These are phyloP conservation scores for Dicrurus megarhynchus DNA, from an alignment of 2,113 vertebrate species.

Conservation along the genomic window DNA sequence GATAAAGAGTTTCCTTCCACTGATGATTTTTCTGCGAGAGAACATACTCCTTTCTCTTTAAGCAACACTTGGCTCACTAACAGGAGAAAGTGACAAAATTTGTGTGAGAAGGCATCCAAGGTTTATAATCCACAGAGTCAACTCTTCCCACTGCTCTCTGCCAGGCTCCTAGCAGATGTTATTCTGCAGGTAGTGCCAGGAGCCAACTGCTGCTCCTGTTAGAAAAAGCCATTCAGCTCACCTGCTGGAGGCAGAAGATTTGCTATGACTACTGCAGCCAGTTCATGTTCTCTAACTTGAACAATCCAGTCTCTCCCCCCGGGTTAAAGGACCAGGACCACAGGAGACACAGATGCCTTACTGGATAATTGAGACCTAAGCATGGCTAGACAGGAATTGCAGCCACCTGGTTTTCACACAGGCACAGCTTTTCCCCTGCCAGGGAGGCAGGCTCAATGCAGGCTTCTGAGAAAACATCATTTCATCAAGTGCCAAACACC, in stretches of 20 bases:
- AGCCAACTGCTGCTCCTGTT: background rate
- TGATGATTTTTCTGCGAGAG: background rate
- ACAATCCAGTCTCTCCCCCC: background rate
- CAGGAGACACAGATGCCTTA: background rate
- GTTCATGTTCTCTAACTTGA: background rate
- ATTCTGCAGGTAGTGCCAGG: background rate
- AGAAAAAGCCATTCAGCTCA: background rate
- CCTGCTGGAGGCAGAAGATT: background rate
- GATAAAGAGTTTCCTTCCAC: background rate
- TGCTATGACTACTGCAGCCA: background rate
- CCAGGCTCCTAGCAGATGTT: slow-evolving; percentile 1
- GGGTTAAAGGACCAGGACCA: background rate
- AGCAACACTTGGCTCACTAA: background rate
- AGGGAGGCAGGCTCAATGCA: background rate
- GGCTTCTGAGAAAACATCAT: background rate
- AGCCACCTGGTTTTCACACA: slow-evolving; percentile 18
- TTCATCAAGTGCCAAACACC: background rate
- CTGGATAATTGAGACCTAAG: background rate
- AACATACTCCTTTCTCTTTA: background rate
- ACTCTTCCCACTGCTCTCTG: background rate
- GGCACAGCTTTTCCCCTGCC: background rate
- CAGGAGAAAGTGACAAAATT: background rate
- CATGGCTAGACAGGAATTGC: slow-evolving; percentile 3
- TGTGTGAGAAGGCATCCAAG: background rate
- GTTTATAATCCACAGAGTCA: background rate